Evolutionary conservation across 2,797 vertebrate genomes (phyloP), one percentile per base, ranked within the genome.

Genomic region (Oreochromis mossambicus): DNA sequence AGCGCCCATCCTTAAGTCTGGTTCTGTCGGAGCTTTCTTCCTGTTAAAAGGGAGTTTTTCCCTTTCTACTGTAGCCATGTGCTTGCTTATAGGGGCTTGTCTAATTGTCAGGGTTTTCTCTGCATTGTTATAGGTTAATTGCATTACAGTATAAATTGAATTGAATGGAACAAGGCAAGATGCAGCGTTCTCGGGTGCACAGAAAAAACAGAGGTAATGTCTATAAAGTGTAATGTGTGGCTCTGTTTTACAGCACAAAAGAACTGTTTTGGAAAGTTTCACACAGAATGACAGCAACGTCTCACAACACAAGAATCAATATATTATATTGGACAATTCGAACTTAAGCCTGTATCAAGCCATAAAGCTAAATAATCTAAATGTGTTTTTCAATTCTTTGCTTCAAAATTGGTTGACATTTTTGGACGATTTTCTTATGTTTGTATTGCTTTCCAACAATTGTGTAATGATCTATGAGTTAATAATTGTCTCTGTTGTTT

Each of bases 251-350:
- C 55, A 32, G 26, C 55, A 32, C 26, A 58, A 17, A 58, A 32
- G 0, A 58, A 32, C 0, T 32, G 55, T 32, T 32, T 56, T 32
- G 32, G 8, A 10, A 32, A 32, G 26, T 32, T 58, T 58, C 15
- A 58, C 15, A 58, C 55, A 32, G 55, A 58, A 58, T 58, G 29
- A 32, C 55, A 58, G 29, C 15, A 58, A 32, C 32, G 1, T 58
- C 55, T 58, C 55, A 32, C 55, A 58, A 58, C 15, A 6, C 32
- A 1, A 58, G 26, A 58, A 10, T 58, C 55, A 32, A 17, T 58
- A 32, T 26, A 58, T 32, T 32, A 58, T 32, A 58, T 58, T 19
- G 55, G 26, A 19, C 55, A 58, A 58, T 17, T 58, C 8, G 1
- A 58, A 58, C 26, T 17, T 32, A 58, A 17, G 55, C 26, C 26